Conservation (phyloP, 2,113 vertebrate genomes). For the Brienomyrus brachyistius region DNA sequence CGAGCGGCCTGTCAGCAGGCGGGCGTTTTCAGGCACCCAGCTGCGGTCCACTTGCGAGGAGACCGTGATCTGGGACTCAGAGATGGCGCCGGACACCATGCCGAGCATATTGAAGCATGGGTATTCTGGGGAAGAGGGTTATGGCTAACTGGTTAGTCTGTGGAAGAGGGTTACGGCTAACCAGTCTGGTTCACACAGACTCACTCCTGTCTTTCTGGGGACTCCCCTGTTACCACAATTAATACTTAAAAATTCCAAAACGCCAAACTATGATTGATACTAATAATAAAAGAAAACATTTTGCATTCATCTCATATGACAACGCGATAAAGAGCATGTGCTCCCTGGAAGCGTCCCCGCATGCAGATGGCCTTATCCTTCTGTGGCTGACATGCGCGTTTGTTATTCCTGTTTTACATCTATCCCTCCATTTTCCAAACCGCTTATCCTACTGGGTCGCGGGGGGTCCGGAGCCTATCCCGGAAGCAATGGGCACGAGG, state of each 20-base stretch:
- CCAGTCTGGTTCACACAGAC: neutral
- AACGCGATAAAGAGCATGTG: neutral
- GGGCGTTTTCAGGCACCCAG: slow-evolving; percentile 70
- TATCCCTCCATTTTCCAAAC: too few species aligned
- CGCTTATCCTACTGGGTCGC: too few species aligned
- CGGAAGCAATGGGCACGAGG: too few species aligned
- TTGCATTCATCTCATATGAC: neutral
- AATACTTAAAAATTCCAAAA: neutral
- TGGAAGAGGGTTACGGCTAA: neutral
- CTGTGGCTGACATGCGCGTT: neutral
- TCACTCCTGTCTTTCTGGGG: neutral
- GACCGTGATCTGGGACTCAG: slow-evolving; percentile 85
- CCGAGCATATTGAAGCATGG: slow-evolving; percentile 92
- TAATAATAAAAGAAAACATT: neutral
- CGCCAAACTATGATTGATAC: neutral
- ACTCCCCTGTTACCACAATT: neutral
- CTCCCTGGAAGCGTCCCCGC: neutral
- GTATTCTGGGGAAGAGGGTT: slow-evolving; percentile 58
- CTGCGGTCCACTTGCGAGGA: slow-evolving; percentile 80
- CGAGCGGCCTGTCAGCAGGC: slow-evolving; percentile 80
- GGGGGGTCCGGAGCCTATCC: too few species aligned
- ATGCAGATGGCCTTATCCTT: neutral
- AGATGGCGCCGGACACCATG: slow-evolving; percentile 91
- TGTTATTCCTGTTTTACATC: neutral
- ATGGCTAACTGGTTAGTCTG: neutral